phyloP scores from a whole-genome alignment of 1,140 invertebrate genomes.

The Batillaria attramentaria region DNA sequence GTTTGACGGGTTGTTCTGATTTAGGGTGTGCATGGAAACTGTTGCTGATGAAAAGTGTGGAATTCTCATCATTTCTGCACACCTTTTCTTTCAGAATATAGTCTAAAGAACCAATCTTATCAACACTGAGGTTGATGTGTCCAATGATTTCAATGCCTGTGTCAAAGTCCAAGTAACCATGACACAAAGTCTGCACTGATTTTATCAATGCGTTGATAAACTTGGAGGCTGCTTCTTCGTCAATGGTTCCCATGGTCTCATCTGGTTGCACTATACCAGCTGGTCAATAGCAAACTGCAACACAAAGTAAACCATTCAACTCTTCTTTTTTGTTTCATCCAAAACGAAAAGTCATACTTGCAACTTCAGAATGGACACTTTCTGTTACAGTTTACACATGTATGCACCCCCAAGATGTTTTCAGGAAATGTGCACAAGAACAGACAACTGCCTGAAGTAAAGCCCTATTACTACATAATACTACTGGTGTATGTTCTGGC shows the following conservation, averaged over 20 bases:
- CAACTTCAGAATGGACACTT: background rate
- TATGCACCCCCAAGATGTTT: too few relatives aligned
- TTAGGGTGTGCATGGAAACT: constrained; percentile 45
- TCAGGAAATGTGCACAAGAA: too few relatives aligned
- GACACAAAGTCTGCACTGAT: constrained; percentile 46
- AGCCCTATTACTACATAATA: too few relatives aligned
- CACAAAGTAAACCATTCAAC: background rate
- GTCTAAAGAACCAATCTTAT: constrained; percentile 42
- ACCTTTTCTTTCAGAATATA: constrained; percentile 50
- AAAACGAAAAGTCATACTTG: constrained; percentile 2
- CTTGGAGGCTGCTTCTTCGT: constrained; percentile 40
- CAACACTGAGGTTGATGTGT: constrained; percentile 49
- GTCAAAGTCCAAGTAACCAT: constrained; percentile 50
- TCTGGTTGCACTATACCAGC: too few relatives aligned
- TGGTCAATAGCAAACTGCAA: too few relatives aligned
- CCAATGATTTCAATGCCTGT: constrained; percentile 51
- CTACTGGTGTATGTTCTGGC: too few relatives aligned
- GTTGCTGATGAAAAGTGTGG: constrained; percentile 47
- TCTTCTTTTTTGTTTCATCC: background rate
- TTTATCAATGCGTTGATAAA: constrained; percentile 47
- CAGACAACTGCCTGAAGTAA: too few relatives aligned
- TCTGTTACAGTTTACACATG: too few relatives aligned
- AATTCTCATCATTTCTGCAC: constrained; percentile 47
- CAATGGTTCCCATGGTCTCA: constrained; percentile 34
- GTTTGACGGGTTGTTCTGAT: constrained; percentile 21